Evolutionary conservation across 1,140 invertebrate genomes (phyloP).

Genomic region (Cyrtorhinus lividipennis): DNA sequence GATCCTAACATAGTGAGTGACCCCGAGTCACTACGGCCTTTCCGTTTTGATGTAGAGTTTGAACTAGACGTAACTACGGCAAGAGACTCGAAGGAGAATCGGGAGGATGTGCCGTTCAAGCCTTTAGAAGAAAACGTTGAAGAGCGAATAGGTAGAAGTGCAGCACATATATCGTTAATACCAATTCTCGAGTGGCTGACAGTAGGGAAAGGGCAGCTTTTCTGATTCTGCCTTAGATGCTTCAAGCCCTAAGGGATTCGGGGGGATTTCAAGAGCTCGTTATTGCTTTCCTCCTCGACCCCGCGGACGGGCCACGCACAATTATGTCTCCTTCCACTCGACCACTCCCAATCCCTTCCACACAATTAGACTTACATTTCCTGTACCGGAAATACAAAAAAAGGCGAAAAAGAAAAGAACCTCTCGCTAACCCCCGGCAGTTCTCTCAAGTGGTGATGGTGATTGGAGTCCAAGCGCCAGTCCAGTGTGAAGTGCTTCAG

Average conservation of each 20-base stretch:
- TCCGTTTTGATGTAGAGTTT: no score
- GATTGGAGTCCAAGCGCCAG: slow-evolving; percentile 6
- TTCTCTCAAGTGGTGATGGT: neutral
- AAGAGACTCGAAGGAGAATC: no score
- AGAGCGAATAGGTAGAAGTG: neutral
- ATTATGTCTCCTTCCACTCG: slow-evolving; percentile 9
- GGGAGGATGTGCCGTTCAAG: neutral
- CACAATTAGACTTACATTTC: slow-evolving; percentile 10
- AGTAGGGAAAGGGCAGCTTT: neutral
- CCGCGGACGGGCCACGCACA: neutral
- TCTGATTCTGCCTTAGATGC: neutral
- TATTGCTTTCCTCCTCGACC: neutral
- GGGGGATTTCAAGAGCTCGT: slow-evolving; percentile 4
- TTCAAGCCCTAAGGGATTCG: neutral
- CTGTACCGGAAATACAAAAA: neutral
- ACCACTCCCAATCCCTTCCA: slow-evolving; percentile 5
- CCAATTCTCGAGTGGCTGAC: neutral
- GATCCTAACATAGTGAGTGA: no score
- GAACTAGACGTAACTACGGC: no score
- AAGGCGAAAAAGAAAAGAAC: neutral
- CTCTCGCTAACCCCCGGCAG: neutral
- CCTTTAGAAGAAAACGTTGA: neutral
- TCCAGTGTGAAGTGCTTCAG: neutral
- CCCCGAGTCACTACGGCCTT: no score
- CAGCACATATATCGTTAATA: neutral